phyloP scores from a whole-genome alignment of 92 coral and sea anemone genomes.

The Actinernus sp. region DNA sequence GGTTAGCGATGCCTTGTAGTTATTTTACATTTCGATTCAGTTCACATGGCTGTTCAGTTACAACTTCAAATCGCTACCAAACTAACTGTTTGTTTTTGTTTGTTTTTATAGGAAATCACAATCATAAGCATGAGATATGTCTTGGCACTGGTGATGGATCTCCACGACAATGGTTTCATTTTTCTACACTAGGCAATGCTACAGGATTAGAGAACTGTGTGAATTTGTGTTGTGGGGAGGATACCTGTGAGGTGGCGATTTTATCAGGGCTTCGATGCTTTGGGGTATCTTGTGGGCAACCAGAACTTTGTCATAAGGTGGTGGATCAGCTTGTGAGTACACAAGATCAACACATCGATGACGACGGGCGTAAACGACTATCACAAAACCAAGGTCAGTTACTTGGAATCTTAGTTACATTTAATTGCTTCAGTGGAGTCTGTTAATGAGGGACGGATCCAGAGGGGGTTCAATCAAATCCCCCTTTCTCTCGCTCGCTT shows the following conservation, averaged over 20 bases:
- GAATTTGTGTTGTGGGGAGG: conserved; percentile 66
- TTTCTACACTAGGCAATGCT: conserved; percentile 56
- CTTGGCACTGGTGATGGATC: conserved; percentile 4
- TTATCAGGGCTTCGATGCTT: conserved; percentile 58
- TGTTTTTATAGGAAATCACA: background rate
- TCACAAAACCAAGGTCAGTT: conserved; percentile 18
- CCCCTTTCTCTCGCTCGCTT: too few relatives aligned
- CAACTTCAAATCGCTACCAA: too few relatives aligned
- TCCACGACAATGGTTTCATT: conserved; percentile 42
- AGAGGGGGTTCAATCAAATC: too few relatives aligned
- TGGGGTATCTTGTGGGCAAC: conserved; percentile 67
- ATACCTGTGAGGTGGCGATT: conserved; percentile 64
- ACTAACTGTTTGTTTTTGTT: too few relatives aligned
- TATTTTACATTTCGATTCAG: too few relatives aligned
- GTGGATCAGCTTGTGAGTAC: conserved; percentile 58
- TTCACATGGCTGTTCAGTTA: too few relatives aligned
- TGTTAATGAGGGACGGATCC: too few relatives aligned
- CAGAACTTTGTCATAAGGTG: conserved; percentile 56
- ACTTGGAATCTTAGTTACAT: background rate
- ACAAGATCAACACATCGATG: conserved; percentile 44
- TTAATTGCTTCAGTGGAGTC: too few relatives aligned
- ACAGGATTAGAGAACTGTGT: conserved; percentile 52
- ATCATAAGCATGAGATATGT: conserved; percentile 12
- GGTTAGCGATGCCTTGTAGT: too few relatives aligned
- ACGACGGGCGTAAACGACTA: conserved; percentile 1